Conservation (phyloP, 2,113 vertebrate species). For the Centropus unirufus region DNA sequence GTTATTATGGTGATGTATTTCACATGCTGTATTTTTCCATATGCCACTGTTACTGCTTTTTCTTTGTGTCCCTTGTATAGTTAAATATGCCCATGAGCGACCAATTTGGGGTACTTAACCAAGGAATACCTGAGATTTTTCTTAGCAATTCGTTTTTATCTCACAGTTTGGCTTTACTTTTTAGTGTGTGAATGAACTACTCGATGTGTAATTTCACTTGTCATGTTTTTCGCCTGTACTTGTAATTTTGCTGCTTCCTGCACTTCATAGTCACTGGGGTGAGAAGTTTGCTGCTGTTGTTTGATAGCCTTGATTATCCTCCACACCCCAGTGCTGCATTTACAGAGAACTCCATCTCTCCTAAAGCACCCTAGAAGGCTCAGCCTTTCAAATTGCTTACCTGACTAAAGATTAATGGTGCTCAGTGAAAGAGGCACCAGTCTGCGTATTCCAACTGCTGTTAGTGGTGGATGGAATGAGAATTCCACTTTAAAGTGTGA, state of each 20-base stretch:
- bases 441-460: background rate
- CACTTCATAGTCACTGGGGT: background rate
- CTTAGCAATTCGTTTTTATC: background rate
- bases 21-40: background rate
- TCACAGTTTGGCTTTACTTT: background rate
- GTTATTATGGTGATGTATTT: slow-evolving; percentile 39
- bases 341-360: background rate
- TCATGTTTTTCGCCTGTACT: background rate
- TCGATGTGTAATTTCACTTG: background rate
- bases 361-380: background rate
- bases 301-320: background rate
- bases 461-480: background rate
- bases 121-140: background rate
- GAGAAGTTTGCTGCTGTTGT: background rate
- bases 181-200: background rate
- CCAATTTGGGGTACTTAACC: background rate
- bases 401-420: background rate
- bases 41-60: background rate
- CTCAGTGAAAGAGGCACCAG: background rate
- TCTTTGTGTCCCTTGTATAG: background rate
- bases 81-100: background rate
- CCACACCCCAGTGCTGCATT: background rate
- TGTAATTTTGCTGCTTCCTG: background rate
- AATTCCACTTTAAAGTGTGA: background rate
- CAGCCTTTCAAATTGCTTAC: background rate